Percentiles rank a stretch among this genome's conserved stretches.
These are phyloP conservation scores for Anastrepha obliqua DNA, from an alignment of 1,140 invertebrate species.

Conservation along the genomic window DNA sequence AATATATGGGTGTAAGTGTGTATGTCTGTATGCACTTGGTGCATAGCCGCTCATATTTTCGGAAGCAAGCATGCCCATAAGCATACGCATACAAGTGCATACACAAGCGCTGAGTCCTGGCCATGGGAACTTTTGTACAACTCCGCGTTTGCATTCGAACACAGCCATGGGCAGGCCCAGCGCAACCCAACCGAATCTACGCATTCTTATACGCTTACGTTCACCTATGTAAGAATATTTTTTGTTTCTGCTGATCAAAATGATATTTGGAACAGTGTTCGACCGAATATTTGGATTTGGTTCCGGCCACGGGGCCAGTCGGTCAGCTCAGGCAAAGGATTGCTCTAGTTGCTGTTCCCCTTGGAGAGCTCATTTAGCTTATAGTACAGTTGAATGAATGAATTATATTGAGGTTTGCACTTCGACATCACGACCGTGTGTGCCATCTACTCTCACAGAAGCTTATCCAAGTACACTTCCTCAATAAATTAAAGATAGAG, in stretches of 20 bases:
- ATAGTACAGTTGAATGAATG: no score
- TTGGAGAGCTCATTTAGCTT: no score
- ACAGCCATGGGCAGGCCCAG: neutral
- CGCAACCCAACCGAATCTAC: neutral
- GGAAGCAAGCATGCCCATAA: neutral
- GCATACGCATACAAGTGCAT: neutral
- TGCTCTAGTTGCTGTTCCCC: no score
- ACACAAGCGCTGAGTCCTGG: neutral
- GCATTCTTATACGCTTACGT: neutral
- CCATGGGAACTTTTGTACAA: constrained; percentile 31
- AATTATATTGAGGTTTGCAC: no score
- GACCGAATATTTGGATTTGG: neutral
- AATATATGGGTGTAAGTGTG: neutral
- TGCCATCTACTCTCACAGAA: no score
- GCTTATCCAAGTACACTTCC: no score
- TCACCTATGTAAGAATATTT: neutral
- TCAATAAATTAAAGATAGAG: no score
- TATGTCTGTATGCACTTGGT: no score
- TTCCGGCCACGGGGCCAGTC: neutral
- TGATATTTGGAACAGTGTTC: neutral
- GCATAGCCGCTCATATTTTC: neutral
- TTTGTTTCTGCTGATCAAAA: neutral
- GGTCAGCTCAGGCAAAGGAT: no score
- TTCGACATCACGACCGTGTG: no score
- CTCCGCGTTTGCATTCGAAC: constrained; percentile 22